Percentiles rank a stretch among this genome's conserved stretches.
These are phyloP conservation scores for Siniperca knerii DNA, from an alignment of 2,113 vertebrate species.

Conservation along the genomic window DNA sequence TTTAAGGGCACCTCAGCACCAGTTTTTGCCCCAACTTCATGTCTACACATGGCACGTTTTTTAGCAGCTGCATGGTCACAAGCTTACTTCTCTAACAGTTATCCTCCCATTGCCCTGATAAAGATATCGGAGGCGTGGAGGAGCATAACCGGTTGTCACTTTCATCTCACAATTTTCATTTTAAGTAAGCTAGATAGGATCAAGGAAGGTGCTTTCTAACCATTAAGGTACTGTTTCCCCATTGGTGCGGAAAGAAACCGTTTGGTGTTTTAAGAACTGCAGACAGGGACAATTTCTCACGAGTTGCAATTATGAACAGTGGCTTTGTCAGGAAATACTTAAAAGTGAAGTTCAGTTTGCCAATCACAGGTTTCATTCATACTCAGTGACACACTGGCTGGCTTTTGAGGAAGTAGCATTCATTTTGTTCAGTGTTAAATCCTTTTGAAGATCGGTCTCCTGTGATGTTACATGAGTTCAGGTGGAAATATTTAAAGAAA, in stretches of 20 bases:
- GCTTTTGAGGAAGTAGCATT: constrained; percentile 38
- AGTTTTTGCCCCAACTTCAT: neutral
- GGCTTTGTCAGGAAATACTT: constrained; percentile 62
- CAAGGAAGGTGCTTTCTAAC: constrained; percentile 43
- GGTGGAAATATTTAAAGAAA: constrained; percentile 35
- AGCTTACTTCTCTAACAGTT: neutral
- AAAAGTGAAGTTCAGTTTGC: constrained; percentile 61
- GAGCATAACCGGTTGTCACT: constrained; percentile 25
- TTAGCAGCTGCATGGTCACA: neutral
- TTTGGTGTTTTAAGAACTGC: constrained; percentile 45
- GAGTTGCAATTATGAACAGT: constrained; percentile 55
- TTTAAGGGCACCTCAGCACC: neutral
- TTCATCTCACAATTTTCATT: constrained; percentile 55
- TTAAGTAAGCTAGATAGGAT: constrained; percentile 42
- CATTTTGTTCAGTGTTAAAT: constrained; percentile 51
- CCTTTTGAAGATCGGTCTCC: constrained; percentile 54
- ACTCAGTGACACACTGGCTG: constrained; percentile 46
- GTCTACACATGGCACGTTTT: neutral
- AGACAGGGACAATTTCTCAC: constrained; percentile 40
- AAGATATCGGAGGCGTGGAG: neutral
- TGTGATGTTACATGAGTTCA: constrained; percentile 61
- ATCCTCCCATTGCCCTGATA: neutral
- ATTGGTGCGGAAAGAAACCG: constrained; percentile 16
- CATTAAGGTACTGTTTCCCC: neutral
- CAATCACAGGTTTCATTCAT: constrained; percentile 49